These are phyloP conservation scores for Agrypnia vestita DNA, from an alignment of 1,140 invertebrate genomes.

Conservation along the genomic window DNA sequence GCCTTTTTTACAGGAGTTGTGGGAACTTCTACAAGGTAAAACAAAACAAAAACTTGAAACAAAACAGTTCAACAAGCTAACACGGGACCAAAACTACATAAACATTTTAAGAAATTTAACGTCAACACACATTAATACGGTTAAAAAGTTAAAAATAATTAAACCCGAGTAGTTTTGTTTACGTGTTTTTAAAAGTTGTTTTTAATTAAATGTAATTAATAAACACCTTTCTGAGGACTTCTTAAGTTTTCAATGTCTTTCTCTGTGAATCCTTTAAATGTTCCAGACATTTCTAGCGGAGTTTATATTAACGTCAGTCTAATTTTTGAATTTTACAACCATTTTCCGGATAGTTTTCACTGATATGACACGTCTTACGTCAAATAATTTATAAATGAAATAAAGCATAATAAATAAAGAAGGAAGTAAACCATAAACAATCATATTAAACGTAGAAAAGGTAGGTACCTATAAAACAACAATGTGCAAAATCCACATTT, in stretches of 20 bases:
- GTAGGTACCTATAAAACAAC: no score
- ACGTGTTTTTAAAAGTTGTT: neutral
- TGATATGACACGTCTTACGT: no score
- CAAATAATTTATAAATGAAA: no score
- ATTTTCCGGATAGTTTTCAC: no score
- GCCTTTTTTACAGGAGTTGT: conserved; percentile 34
- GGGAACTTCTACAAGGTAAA: conserved; percentile 43
- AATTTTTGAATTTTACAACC: no score
- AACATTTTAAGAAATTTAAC: neutral
- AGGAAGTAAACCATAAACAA: no score
- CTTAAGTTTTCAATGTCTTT: conserved; percentile 59
- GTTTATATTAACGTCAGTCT: no score
- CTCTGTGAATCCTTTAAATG: conserved; percentile 60
- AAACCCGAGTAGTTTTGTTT: neutral
- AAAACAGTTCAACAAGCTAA: neutral
- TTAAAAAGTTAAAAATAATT: neutral
- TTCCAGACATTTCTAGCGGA: conserved; percentile 52
- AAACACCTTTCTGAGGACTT: conserved; percentile 49
- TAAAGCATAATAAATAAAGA: no score
- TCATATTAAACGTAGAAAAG: no score
- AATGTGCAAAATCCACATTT: no score
- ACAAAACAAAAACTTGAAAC: neutral
- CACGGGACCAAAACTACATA: neutral
- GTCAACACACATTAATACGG: neutral
- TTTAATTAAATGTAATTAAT: conserved; percentile 14